Base-by-base conservation (phyloP, 1,140 invertebrate genomes). In the Drosophila ogumai region DNA sequence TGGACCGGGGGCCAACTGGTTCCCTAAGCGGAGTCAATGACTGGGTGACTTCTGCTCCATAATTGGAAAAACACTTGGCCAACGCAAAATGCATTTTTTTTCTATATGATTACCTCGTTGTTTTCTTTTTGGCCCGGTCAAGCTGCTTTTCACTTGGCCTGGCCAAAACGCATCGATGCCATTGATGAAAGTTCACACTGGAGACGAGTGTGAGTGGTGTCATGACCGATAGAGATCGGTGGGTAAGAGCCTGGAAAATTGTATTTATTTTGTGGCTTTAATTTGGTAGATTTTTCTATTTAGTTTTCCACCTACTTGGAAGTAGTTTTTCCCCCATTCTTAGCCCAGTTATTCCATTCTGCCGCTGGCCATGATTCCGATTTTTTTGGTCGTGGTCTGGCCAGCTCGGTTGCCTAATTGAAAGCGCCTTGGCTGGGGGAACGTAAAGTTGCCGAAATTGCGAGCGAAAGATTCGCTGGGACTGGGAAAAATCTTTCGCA, bases 31-130 rank as follows among this genome's bases (percentile, higher is more conserved):
- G 31, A 63, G 81, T 85, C 81, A 85, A 68, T 68, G 81, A 85
- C 81, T 85, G 72, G 68, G 55, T 85, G 81, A 76, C 81, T 84
- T 75, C 81, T 84, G 55, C 77, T 81, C 67, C 58, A 40, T 77
- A 77, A 84, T 85, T 85, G 81, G 61, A 36, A 46, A 47, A 65
- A 49, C 63, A 71, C 56, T 65, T 71, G 44, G 65, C 65, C 60
- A 57, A 46, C 32, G 47, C 71, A 71, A 60, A 40, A 10, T 63
- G 52, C 59, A 43, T 68, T 67, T 74, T 49, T 49, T 15, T 47
- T 47, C 6, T 6, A 28, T 44, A 54, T 59, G 44, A 41, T 58
- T 49, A 32, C 19, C 34, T 63, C 41, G n/a, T 10, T 40, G 32
- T 13, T 44, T 47, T 64, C 28, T 31, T 40, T 77, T 55, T 55